Conservation (phyloP, 2,888 invertebrate species). For the Leptinotarsa peninsularis region DNA sequence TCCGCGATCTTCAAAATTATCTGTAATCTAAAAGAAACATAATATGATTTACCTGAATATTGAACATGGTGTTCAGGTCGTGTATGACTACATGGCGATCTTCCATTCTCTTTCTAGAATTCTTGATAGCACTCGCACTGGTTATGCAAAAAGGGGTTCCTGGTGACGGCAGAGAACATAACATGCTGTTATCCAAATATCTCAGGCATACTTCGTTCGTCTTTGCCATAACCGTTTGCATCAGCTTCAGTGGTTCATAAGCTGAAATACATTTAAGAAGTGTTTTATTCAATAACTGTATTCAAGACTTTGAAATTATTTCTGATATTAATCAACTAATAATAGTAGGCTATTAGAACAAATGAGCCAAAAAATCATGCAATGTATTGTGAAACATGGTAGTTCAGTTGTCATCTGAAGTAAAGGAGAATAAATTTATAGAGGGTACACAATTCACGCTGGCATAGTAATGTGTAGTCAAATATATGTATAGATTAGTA, state of each 20-base stretch:
- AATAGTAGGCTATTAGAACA: not conserved
- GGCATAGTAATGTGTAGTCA: no score
- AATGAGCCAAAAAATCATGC: no score
- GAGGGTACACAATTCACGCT: no score
- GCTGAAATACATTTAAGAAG: conserved; percentile 66
- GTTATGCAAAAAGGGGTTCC: conserved; percentile 68
- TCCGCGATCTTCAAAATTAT: no score
- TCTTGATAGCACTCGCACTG: conserved; percentile 81
- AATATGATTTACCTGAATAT: conserved; percentile 71
- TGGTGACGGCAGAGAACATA: conserved; percentile 75
- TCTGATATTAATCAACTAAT: no score
- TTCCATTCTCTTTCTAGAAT: conserved; percentile 90
- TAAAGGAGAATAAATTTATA: no score
- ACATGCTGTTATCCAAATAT: conserved; percentile 76
- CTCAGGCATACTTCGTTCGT: conserved; percentile 79
- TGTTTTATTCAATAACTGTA: not conserved
- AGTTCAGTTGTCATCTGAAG: no score
- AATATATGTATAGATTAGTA: no score
- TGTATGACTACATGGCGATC: conserved; percentile 88
- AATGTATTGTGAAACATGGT: no score
- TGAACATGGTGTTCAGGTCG: conserved; percentile 85
- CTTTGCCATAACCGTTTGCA: conserved; percentile 79
- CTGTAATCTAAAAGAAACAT: not conserved
- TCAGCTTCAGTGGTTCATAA: conserved; percentile 78
- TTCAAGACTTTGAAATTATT: not conserved